Conservation (phyloP, 2,797 vertebrate genomes). For the Cichlasoma orientale region DNA sequence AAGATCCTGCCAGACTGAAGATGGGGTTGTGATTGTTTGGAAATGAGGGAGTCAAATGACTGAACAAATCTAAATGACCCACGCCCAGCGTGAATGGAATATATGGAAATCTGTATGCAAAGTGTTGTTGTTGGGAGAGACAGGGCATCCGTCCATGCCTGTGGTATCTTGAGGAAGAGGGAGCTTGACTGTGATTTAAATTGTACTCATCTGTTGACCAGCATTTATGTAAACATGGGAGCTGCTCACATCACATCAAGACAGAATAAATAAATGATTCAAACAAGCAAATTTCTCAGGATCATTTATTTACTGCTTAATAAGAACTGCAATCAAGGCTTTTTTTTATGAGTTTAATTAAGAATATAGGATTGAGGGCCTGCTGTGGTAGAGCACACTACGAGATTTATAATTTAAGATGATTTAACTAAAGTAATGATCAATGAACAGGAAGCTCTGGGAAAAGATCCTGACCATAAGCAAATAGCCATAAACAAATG, state of each 20-base stretch:
- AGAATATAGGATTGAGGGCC: background rate
- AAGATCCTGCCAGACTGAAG: slow-evolving; percentile 72
- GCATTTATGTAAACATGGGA: background rate
- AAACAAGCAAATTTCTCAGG: background rate
- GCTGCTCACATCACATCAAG: background rate
- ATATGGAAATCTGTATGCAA: slow-evolving; percentile 86
- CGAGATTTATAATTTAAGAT: background rate
- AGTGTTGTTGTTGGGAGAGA: slow-evolving; percentile 64
- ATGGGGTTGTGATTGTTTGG: slow-evolving; percentile 74
- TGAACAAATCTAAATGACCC: slow-evolving; percentile 82
- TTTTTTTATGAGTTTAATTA: background rate
- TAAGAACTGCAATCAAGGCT: background rate
- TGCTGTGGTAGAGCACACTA: background rate
- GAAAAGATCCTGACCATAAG: slow-evolving; percentile 67
- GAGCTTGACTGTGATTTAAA: slow-evolving; percentile 51
- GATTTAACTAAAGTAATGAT: slow-evolving; percentile 33
- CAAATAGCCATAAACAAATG: slow-evolving; percentile 76
- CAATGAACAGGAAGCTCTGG: slow-evolving; percentile 43
- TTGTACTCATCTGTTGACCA: slow-evolving; percentile 25
- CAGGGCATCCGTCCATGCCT: slow-evolving; percentile 58
- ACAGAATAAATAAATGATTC: background rate
- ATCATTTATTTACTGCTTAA: background rate
- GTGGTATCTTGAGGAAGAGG: slow-evolving; percentile 26
- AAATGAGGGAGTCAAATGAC: slow-evolving; percentile 70
- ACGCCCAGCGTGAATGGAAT: slow-evolving; percentile 78